Base-by-base conservation (phyloP, 1,140 invertebrate genomes). In the Drosophila athabasca region DNA sequence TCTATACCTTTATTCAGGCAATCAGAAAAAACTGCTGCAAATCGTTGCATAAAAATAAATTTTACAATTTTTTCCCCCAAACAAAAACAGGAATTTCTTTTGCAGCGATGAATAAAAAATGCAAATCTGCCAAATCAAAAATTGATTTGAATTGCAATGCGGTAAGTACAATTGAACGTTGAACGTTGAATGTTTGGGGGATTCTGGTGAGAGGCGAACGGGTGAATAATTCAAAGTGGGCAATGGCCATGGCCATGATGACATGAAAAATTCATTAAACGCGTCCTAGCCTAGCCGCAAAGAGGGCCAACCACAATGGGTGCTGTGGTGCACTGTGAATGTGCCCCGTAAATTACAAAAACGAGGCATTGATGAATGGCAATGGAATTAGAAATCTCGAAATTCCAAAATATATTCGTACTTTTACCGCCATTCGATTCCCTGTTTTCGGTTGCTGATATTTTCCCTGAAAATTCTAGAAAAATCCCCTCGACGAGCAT, bases 191-290 rank as follows among this genome's bases (percentile, higher is more conserved):
- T 51, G 24, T 65, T 60, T 6, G 26, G 8, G 62, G 26, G 49
- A 41, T 8, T 29, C 6, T 7, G 41, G 29, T 9, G 13, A 11
- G 8, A n/a, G 17, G 9, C 24, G 50, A 45, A 39, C 5, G 41
- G 44, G 62, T 58, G 58, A 72, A 61, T 76, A 58, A 57, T 65
- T 71, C 65, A 70, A 69, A 69, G 52, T 49, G 66, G 64, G 66
- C 29, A 17, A 15, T 5, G 60, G 51, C 72, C 44, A 44, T 60
- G 53, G 51, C 46, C 70, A 66, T 68, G 75, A 69, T 43, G 60
- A 88, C 71, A 87, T 87, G 79, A 76, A 87, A 87, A 88, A 87
- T 88, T 67, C 71, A 88, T 87, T 78, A 87, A 87, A 85, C 70
- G 82, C 74, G 82, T 66, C 66, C 35, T 77, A 66, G 74, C 66